phyloP scores from a whole-genome alignment of 2,797 vertebrate species.

The Trachurus trachurus region DNA sequence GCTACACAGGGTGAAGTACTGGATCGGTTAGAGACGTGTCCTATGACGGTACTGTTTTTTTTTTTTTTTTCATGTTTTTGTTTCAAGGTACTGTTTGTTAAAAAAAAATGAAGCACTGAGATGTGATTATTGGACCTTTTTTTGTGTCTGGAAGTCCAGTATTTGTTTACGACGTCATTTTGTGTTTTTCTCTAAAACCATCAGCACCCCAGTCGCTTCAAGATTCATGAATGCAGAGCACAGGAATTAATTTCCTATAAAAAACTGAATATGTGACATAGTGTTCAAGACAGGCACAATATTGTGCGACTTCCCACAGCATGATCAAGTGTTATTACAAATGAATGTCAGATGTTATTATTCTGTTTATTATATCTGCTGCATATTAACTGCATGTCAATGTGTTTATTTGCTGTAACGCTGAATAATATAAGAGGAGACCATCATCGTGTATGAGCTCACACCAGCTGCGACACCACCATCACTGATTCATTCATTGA shows the following conservation, averaged over 20 bases:
- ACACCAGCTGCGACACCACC: neutral
- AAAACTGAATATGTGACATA: conserved; percentile 4
- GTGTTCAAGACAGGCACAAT: neutral
- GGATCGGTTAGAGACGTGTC: conserved; percentile 1
- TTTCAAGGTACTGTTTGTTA: conserved; percentile 3
- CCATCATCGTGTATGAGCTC: neutral
- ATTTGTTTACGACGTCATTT: neutral
- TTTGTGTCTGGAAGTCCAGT: neutral
- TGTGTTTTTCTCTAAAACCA: conserved; percentile 3
- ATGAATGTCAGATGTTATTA: conserved; percentile 13
- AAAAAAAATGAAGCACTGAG: conserved; percentile 11
- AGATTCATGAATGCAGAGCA: neutral
- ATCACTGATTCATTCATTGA: too few species aligned
- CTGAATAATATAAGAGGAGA: neutral
- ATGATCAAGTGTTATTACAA: conserved; percentile 38
- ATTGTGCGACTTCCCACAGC: neutral
- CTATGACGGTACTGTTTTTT: neutral
- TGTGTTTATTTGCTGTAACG: neutral
- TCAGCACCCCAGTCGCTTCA: conserved; percentile 1
- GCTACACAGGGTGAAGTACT: neutral
- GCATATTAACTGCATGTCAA: conserved; percentile 19
- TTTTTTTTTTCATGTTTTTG: neutral
- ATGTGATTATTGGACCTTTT: conserved; percentile 4
- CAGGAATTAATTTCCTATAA: conserved; percentile 4
- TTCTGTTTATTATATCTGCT: conserved; percentile 35